Base-by-base conservation (phyloP, 2,888 invertebrate species). In the Tubiluchus corallicola region DNA sequence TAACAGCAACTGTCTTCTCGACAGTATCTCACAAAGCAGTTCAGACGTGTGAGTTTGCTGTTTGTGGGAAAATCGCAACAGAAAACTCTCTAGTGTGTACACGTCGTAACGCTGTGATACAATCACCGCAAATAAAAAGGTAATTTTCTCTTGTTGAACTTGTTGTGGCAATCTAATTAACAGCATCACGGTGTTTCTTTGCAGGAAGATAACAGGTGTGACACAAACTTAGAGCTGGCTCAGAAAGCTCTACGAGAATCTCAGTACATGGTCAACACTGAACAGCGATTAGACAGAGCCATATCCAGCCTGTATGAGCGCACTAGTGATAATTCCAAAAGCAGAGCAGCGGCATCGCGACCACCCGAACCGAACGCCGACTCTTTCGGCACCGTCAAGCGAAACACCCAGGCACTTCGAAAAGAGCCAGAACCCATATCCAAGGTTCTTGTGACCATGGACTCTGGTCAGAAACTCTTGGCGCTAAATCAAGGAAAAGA, bases 141-240 rank as follows among this genome's bases (percentile, higher is more conserved):
- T n/a, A n/a, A n/a, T n/a, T n/a, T n/a, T n/a, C n/a, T n/a, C n/a
- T n/a, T n/a, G n/a, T n/a, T n/a, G n/a, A n/a, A n/a, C n/a, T n/a
- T n/a, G n/a, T n/a, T n/a, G n/a, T n/a, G n/a, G n/a, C n/a, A n/a
- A n/a, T n/a, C n/a, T n/a, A n/a, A n/a, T n/a, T n/a, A n/a, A n/a
- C n/a, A n/a, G n/a, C n/a, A n/a, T n/a, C n/a, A n/a, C n/a, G n/a
- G n/a, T n/a, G n/a, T n/a, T n/a, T n/a, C n/a, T n/a, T n/a, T 29
- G 29, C 54, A 55, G 21, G 59, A 58, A 42, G 49, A 56, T 5
- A 45, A 58, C n/a, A 51, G 55, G 40, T 59, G 59, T 49, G 56
- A 57, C 16, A 59, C 58, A 45, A 52, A 55, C 5, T 47, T 60
- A 16, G 60, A 59, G 46, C 47, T 57, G 19, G 58, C 59, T 2